Evolutionary conservation across 2,797 vertebrate genomes (phyloP), one percentile per base, ranked within the genome.

Genomic region (Liasis olivaceus): DNA sequence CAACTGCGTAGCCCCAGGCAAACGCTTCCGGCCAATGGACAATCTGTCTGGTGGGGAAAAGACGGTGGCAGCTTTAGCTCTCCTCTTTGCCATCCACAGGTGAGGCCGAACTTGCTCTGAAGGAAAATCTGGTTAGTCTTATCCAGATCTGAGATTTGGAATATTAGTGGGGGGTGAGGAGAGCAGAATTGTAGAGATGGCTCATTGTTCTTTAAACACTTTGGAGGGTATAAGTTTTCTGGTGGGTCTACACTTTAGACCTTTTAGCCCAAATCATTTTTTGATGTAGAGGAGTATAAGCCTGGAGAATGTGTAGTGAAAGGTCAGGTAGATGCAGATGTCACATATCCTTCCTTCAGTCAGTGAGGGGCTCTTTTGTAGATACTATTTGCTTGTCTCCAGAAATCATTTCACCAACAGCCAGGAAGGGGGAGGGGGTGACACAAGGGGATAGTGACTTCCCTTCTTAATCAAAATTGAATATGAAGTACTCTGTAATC

Each of bases 11-110:
- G 99, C 98, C 1, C 99, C 99, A 0, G 99, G 99, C 87, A 99
- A 99, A 93, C 98, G 99, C 84, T 99, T 99, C 93, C 99, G 99
- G 99, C 98, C 99, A 1, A 99, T 99, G 99, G 99, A 99, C 96
- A 98, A 99, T 91, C 96, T 99, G 92, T 99, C 99, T 0, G 99
- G 99, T 88, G 99, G 99, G 93, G 99, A 99, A 87, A 99, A 98
- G 94, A 98, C 98, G 2, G 98, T 99, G 85, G 99, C 99, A 1
- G 98, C 99, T 2, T 96, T 99, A 93, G 99, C 99, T 2, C 98
- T 99, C 47, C 92, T 99, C 69, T 99, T 99, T 42, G 99, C 99
- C 15, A 97, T 99, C 90, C 98, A 99, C 97, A 99, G 99, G 99
- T 99, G 87, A 94, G 56, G n/a, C 6, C 47, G 36, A 60, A n/a